Base-by-base conservation (phyloP, 2,888 invertebrate genomes). In the Molanna angustata region DNA sequence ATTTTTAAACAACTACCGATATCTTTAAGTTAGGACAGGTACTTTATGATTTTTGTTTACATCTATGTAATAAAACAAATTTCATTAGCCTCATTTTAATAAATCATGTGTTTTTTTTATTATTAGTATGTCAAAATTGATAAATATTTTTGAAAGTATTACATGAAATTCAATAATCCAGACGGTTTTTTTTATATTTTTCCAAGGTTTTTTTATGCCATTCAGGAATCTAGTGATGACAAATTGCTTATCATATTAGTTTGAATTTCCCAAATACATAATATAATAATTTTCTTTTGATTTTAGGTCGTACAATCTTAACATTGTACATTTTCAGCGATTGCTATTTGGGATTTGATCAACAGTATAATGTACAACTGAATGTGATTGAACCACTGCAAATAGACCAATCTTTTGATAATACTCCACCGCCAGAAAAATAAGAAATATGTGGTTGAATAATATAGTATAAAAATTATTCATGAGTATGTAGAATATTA, bases 291-390 rank as follows among this genome's bases (percentile, higher is more conserved):
- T 32, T 46, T n/a, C 7, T 47, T 40, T 14, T 40, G 18, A 35
- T 52, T 53, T 4, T 39, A 83, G 92, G 93, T 22, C 82, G 84
- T n/a, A 75, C 85, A 40, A 82, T 85, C 58, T 83, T 92, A 66
- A 88, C 88, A 0, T 68, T 95, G 17, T 94, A 90, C 69, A 68
- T 97, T 47, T 82, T 96, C 76, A 95, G 94, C 41, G 97, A 97
- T 71, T 88, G 88, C 56, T 94, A 96, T 65, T 79, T 97, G 59
- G 96, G 96, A 1, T 74, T 96, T 20, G 97, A 98, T 73, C 96
- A 97, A 67, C 94, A 96, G 65, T 93, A 79, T 56, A 76, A 82
- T 60, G 61, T 83, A 17, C 78, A 78, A 49, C 69, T 81, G 43
- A 79, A 82, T 61, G 66, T 82, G 1, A 64, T 74, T 16, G 74